These are phyloP conservation scores for Eulacestoma nigropectus DNA, from an alignment of 2,113 vertebrate genomes.

Conservation along the genomic window DNA sequence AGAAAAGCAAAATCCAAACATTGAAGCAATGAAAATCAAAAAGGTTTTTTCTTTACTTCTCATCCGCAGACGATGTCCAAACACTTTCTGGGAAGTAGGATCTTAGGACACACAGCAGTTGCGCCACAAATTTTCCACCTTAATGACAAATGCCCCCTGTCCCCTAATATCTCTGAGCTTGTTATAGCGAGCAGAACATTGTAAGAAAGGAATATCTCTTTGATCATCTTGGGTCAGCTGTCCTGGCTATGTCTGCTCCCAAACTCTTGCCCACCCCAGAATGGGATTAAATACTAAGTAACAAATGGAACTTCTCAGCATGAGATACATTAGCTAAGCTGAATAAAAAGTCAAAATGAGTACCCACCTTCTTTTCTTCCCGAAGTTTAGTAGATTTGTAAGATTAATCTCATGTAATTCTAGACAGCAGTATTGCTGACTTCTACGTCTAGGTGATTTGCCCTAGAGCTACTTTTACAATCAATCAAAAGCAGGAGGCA, in stretches of 20 bases:
- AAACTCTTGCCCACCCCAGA: neutral
- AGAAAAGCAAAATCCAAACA: neutral
- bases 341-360: neutral
- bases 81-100: neutral
- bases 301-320: neutral
- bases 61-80: neutral
- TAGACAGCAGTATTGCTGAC: neutral
- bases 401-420: neutral
- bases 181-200: neutral
- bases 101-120: neutral
- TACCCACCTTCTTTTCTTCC: neutral
- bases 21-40: neutral
- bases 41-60: neutral
- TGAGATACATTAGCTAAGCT: neutral
- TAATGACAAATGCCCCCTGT: neutral
- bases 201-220: neutral
- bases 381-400: neutral
- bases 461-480: neutral
- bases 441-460: neutral
- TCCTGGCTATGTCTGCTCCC: neutral
- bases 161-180: neutral
- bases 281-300: neutral
- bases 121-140: neutral
- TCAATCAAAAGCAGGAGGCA: neutral
- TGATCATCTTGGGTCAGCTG: neutral